phyloP scores from a whole-genome alignment of 2,797 vertebrate species.

The Alosa sapidissima region DNA sequence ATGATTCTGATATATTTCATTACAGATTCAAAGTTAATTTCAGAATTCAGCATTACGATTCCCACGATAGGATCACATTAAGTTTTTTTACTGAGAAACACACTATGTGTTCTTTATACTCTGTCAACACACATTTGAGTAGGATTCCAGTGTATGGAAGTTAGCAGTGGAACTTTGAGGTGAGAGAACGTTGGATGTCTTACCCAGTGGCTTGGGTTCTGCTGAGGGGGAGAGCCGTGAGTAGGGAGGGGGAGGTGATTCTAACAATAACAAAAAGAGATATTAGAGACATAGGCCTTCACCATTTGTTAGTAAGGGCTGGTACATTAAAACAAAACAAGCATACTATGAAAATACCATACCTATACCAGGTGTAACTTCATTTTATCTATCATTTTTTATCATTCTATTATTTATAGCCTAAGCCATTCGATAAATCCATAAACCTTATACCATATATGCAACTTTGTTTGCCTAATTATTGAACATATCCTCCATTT shows the following conservation, averaged over 20 bases:
- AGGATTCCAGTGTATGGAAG: background rate
- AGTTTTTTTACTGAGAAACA: background rate
- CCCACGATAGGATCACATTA: background rate
- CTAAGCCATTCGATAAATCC: background rate
- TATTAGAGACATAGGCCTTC: slow-evolving; percentile 29
- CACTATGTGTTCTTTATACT: background rate
- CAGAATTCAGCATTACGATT: background rate
- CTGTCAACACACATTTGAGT: background rate
- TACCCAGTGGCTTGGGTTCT: slow-evolving; percentile 90
- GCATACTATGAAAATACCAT: too few relatives aligned
- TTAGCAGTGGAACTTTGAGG: background rate
- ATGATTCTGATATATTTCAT: background rate
- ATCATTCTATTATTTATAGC: background rate
- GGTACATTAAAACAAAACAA: too few relatives aligned
- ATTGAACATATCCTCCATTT: background rate
- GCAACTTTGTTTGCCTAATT: background rate
- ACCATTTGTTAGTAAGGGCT: background rate
- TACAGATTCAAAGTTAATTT: background rate
- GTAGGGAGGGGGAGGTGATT: slow-evolving; percentile 95
- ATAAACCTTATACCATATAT: background rate
- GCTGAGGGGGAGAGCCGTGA: slow-evolving; percentile 81
- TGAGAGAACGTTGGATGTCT: slow-evolving; percentile 58
- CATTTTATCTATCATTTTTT: background rate
- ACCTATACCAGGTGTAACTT: background rate
- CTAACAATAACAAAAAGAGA: slow-evolving; percentile 75